Evolutionary conservation across 2,113 vertebrate genomes (phyloP).

Genomic region (Periophthalmus modestus): DNA sequence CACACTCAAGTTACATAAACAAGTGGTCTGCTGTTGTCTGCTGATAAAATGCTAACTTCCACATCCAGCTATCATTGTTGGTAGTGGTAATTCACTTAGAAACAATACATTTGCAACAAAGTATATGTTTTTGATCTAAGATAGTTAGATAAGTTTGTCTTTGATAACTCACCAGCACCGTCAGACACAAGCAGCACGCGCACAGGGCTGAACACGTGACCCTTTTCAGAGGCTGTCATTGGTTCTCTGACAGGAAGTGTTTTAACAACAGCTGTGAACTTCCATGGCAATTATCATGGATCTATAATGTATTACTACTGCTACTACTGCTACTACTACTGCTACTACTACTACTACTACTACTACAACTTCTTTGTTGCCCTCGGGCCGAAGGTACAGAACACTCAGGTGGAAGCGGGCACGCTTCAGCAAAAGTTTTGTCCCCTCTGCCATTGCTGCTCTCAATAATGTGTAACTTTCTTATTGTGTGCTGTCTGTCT

Average conservation of each 20-base stretch:
- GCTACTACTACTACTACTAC: too few relatives aligned
- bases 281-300: neutral
- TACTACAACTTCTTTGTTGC: too few relatives aligned
- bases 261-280: neutral
- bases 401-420: too few relatives aligned
- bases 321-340: too few relatives aligned
- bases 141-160: neutral
- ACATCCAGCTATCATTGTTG: neutral
- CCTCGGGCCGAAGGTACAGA: too few relatives aligned
- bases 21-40: neutral
- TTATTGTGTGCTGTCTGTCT: too few relatives aligned
- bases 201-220: conserved; percentile 32
- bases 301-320: too few relatives aligned
- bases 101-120: neutral
- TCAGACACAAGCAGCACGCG: neutral
- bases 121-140: neutral
- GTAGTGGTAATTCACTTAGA: neutral
- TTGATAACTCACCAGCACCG: conserved; percentile 38
- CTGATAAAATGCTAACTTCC: neutral
- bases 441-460: too few relatives aligned
- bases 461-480: too few relatives aligned
- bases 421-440: too few relatives aligned
- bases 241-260: conserved; percentile 33
- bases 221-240: conserved; percentile 7
- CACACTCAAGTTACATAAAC: neutral